These are phyloP conservation scores for Hypercompe scribonia DNA, from an alignment of 2,888 invertebrate species.

Conservation along the genomic window DNA sequence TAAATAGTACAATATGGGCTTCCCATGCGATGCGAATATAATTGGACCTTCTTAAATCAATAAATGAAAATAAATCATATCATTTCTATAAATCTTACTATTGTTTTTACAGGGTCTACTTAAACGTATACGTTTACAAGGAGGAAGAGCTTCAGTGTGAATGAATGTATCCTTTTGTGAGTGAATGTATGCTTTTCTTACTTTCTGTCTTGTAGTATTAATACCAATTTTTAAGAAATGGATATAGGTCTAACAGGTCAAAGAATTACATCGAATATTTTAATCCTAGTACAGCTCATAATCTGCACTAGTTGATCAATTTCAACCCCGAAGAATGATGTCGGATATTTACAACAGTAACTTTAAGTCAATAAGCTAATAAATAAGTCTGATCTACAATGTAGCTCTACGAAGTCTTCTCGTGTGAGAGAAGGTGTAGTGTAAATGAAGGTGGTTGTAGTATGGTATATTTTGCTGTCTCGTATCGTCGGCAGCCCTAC, in stretches of 20 bases:
- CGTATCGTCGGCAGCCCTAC: constrained; percentile 14
- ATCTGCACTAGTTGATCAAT: too few relatives aligned
- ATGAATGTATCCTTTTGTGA: too few relatives aligned
- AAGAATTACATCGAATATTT: background rate
- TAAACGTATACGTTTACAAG: background rate
- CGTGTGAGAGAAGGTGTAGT: background rate
- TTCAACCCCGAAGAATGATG: background rate
- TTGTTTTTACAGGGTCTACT: background rate
- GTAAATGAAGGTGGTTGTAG: background rate
- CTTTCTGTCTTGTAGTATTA: background rate
- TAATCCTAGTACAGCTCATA: background rate
- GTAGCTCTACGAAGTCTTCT: background rate
- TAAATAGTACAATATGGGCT: too few relatives aligned
- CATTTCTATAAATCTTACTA: background rate
- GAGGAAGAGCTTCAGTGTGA: background rate
- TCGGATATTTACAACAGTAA: background rate
- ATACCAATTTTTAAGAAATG: background rate
- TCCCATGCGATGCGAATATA: too few relatives aligned
- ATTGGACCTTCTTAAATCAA: too few relatives aligned
- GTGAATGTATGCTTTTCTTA: too few relatives aligned
- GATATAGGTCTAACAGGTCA: background rate
- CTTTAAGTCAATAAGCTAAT: background rate
- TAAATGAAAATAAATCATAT: too few relatives aligned
- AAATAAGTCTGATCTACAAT: background rate
- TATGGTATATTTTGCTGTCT: background rate